These are phyloP conservation scores for Octodonta nipae DNA, from an alignment of 2,888 invertebrate species.

Conservation along the genomic window DNA sequence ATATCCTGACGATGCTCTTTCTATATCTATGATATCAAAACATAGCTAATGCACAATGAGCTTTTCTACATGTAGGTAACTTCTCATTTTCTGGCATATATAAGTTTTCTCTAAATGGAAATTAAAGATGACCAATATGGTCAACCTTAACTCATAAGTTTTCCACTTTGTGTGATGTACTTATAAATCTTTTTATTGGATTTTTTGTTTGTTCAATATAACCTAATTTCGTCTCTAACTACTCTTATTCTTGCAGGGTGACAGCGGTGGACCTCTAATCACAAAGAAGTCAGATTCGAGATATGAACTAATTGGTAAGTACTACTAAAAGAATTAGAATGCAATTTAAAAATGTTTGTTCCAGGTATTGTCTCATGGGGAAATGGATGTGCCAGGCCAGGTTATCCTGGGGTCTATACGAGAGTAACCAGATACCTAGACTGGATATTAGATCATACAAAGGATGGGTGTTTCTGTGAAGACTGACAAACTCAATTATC, in stretches of 20 bases:
- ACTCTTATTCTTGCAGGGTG: slow-evolving; percentile 61
- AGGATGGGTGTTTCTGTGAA: slow-evolving; percentile 70
- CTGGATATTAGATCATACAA: slow-evolving; percentile 67
- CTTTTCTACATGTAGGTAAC: too few species aligned
- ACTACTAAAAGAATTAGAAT: not conserved
- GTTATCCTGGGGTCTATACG: slow-evolving; percentile 77
- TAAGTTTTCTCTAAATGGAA: too few species aligned
- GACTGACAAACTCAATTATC: slow-evolving; percentile 26
- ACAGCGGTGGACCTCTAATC: slow-evolving; percentile 68
- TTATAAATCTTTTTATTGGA: too few species aligned
- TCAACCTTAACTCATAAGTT: too few species aligned
- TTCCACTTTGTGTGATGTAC: too few species aligned
- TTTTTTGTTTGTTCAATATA: too few species aligned
- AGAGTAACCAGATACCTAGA: slow-evolving; percentile 67
- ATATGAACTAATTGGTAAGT: slow-evolving; percentile 65
- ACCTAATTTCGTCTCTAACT: too few species aligned
- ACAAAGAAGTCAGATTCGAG: slow-evolving; percentile 50
- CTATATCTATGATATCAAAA: too few species aligned
- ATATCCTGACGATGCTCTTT: too few species aligned
- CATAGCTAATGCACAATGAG: too few species aligned
- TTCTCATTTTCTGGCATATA: too few species aligned
- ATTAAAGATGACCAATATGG: too few species aligned
- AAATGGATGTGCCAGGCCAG: slow-evolving; percentile 72
- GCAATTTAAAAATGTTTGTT: slow-evolving; percentile 8
- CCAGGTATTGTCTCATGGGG: slow-evolving; percentile 78